phyloP scores from a whole-genome alignment of 2,888 invertebrate species.

The Chesias legatella region DNA sequence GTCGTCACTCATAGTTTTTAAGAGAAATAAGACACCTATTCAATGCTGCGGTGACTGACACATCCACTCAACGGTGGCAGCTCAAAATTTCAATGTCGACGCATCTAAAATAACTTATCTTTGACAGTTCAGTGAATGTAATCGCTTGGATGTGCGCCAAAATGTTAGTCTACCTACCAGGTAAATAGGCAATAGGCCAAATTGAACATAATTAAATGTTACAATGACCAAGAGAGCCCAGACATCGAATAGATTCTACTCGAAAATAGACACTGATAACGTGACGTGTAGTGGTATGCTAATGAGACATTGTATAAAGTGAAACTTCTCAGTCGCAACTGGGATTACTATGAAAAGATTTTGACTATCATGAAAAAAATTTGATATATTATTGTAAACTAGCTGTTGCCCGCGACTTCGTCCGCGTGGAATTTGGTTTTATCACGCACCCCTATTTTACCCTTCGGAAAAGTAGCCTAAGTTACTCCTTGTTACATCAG shows the following conservation, averaged over 20 bases:
- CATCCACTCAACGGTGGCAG: conserved; percentile 43
- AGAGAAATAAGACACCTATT: conserved; percentile 31
- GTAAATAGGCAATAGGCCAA: conserved; percentile 76
- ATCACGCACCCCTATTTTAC: no score
- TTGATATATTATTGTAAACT: no score
- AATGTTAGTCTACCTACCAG: conserved; percentile 66
- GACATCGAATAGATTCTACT: conserved; percentile 53
- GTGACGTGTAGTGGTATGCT: conserved; percentile 27
- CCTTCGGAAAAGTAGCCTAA: no score
- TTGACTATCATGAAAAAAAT: no score
- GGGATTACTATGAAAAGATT: no score
- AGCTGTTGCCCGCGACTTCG: no score
- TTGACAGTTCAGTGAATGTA: conserved; percentile 77
- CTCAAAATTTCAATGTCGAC: conserved; percentile 68
- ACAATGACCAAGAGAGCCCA: conserved; percentile 66
- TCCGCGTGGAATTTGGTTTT: no score
- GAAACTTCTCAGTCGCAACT: background rate
- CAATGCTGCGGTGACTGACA: conserved; percentile 50
- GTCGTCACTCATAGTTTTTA: conserved; percentile 23
- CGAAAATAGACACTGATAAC: conserved; percentile 43
- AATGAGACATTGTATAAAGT: conserved; percentile 16
- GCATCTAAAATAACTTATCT: conserved; percentile 78
- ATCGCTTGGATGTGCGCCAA: conserved; percentile 68
- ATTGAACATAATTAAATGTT: conserved; percentile 74
- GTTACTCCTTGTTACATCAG: no score